Conservation (phyloP, 2,113 vertebrate species). For the Petrocephalus zakoni region DNA sequence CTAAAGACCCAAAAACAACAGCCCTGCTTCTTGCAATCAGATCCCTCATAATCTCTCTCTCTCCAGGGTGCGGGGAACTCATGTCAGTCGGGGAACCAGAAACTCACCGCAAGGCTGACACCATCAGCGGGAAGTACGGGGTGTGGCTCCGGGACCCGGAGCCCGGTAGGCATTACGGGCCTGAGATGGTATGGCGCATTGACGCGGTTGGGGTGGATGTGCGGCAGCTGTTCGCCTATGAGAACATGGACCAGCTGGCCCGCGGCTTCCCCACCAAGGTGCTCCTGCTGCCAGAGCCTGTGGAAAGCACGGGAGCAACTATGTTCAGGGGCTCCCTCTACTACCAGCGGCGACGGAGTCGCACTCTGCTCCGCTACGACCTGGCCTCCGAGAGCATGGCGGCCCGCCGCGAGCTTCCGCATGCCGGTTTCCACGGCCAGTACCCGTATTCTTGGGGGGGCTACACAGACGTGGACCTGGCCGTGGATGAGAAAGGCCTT, state of each 20-base stretch:
- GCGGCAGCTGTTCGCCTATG: slow-evolving; percentile 83
- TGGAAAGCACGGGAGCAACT: slow-evolving; percentile 83
- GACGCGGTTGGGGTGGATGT: slow-evolving; percentile 75
- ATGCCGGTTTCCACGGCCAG: slow-evolving; percentile 82
- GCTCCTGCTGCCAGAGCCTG: slow-evolving; percentile 67
- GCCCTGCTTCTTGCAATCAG: not conserved
- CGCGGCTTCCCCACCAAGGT: slow-evolving; percentile 82
- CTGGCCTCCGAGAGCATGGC: slow-evolving; percentile 65
- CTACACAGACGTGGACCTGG: slow-evolving; percentile 88
- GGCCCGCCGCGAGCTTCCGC: slow-evolving; percentile 70
- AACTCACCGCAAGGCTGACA: slow-evolving; percentile 75
- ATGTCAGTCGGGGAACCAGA: slow-evolving; percentile 73
- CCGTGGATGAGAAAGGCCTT: slow-evolving; percentile 77
- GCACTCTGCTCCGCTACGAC: slow-evolving; percentile 72
- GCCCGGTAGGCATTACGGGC: slow-evolving; percentile 63
- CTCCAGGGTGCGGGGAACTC: slow-evolving; percentile 77
- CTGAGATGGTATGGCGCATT: slow-evolving; percentile 77
- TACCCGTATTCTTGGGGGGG: slow-evolving; percentile 92
- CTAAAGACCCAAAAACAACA: not conserved
- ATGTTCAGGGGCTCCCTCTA: slow-evolving; percentile 78
- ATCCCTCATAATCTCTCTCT: not conserved
- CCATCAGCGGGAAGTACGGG: slow-evolving; percentile 81
- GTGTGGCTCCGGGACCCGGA: slow-evolving; percentile 92
- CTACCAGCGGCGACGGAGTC: slow-evolving; percentile 74
- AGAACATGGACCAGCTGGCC: slow-evolving; percentile 66